phyloP scores from a whole-genome alignment of 1,140 invertebrate genomes.

The Cepaea nemoralis region DNA sequence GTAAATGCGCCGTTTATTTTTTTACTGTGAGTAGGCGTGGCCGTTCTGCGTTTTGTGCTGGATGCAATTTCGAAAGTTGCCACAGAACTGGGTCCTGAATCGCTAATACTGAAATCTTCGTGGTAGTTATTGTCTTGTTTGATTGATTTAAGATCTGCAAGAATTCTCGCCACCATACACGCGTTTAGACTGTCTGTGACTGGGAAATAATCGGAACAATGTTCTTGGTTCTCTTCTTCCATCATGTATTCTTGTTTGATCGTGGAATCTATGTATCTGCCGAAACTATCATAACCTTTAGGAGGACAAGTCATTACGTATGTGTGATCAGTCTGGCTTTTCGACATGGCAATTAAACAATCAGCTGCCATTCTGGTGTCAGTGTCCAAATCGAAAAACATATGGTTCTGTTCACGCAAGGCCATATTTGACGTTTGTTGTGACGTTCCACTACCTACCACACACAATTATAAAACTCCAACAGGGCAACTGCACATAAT shows the following conservation, averaged over 20 bases:
- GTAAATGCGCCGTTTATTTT: slow-evolving; percentile 72
- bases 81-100: slow-evolving; percentile 1
- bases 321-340: slow-evolving; percentile 35
- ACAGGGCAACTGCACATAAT: not conserved
- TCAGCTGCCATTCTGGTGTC: slow-evolving; percentile 39
- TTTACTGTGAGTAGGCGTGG: slow-evolving; percentile 45
- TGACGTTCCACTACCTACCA: not conserved
- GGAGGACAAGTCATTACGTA: slow-evolving; percentile 35
- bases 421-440: not conserved
- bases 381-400: slow-evolving; percentile 15
- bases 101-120: slow-evolving; percentile 31
- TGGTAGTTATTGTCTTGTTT: slow-evolving; percentile 42
- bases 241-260: slow-evolving; percentile 5
- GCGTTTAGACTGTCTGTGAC: slow-evolving; percentile 18
- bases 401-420: slow-evolving; percentile 6
- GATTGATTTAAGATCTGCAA: slow-evolving; percentile 36
- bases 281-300: not conserved
- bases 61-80: slow-evolving; percentile 3
- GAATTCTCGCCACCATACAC: slow-evolving; percentile 30
- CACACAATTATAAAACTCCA: not conserved
- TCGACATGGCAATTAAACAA: slow-evolving; percentile 40
- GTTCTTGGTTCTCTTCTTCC: not conserved
- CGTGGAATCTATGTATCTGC: not conserved
- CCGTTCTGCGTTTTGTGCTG: slow-evolving; percentile 4
- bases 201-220: slow-evolving; percentile 11